phyloP scores from a whole-genome alignment of 1,140 invertebrate genomes.

The Leptinotarsa lineolata region DNA sequence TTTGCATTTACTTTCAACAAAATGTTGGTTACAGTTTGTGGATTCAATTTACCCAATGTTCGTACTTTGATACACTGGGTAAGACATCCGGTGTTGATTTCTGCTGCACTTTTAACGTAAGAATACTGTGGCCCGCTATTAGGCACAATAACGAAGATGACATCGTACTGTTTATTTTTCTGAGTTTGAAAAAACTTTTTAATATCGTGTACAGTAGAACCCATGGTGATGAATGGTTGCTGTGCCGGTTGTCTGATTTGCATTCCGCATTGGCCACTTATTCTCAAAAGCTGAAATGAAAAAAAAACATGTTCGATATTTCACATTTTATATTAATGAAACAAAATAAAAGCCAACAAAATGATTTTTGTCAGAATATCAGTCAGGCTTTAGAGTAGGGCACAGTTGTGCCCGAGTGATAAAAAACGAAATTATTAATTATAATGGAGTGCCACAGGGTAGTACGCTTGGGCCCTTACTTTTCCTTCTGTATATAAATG shows the following conservation, averaged over 20 bases:
- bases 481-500: no score
- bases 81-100: constrained; percentile 73
- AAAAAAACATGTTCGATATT: no score
- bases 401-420: no score
- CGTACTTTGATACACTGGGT: constrained; percentile 79
- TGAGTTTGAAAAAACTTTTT: constrained; percentile 34
- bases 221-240: constrained; percentile 31
- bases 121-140: constrained; percentile 51
- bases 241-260: constrained; percentile 21
- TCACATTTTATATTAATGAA: no score
- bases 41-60: constrained; percentile 49
- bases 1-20: constrained; percentile 83
- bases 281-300: constrained; percentile 36
- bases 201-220: constrained; percentile 24
- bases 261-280: constrained; percentile 33
- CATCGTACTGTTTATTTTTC: constrained; percentile 43
- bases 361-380: no score
- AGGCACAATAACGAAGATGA: constrained; percentile 63
- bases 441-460: no score
- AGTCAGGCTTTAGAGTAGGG: no score
- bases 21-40: constrained; percentile 69
- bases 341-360: no score
- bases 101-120: constrained; percentile 75
- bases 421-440: no score
- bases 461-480: no score